Base-by-base conservation (phyloP, 2,888 invertebrate species). In the Priocnemis perturbator region DNA sequence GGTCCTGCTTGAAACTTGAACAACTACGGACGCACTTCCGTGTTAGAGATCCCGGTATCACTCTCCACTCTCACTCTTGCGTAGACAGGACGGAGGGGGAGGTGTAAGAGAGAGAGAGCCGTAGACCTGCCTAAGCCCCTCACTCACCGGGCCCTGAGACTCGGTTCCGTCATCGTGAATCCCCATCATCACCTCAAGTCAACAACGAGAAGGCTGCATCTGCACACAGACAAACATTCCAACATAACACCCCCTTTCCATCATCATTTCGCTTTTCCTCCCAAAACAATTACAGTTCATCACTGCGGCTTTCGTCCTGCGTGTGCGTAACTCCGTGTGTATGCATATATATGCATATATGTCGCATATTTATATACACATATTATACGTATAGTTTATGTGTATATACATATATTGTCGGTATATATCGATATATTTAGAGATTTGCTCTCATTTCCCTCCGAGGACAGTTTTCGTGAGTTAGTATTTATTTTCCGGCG, bases 141-240 rank as follows among this genome's bases (percentile, higher is more conserved):
- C 67, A 74, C 71, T 76, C 79, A 84, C 82, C 84, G 81, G 78
- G 84, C 84, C 83, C 82, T 85, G 84, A 37, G 37, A 80, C 85
- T 83, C 83, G 80, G 78, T 83, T 82, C 84, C 37, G 37, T 77
- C 76, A 71, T 76, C 82, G 81, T 76, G 82, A 83, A 86, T 85
- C 83, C 50, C 50, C 80, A 79, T 87, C 86, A 84, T 84, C 85
- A 83, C 84, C 83, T 81, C 86, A 86, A 85, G 88, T 86, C 85
- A 89, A 87, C 87, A 87, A 88, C 84, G 86, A 86, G 89, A 86
- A 86, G 88, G 88, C 89, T 88, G 89, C 88, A 89, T 90, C 90
- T 90, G 89, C 90, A 89, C 89, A 90, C 89, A 90, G 90, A 90
- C 90, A 90, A 90, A 89, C 89, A 89, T 89, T 87, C 88, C 88